Conservation (phyloP, 1,140 invertebrate species). For the Leptinotarsa defecta region DNA sequence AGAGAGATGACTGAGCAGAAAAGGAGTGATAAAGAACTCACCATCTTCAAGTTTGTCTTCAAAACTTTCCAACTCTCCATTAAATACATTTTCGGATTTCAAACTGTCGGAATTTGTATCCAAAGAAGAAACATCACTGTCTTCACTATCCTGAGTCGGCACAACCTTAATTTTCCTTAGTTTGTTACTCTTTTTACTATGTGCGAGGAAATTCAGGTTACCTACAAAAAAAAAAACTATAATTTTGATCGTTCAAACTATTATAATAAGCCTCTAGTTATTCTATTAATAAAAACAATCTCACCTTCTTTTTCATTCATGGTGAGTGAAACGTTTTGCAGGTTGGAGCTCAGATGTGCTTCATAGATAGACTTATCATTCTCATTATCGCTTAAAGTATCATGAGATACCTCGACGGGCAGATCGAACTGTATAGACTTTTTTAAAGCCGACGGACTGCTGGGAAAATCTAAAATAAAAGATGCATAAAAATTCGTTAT, state of each 20-base stretch:
- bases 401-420: conserved; percentile 44
- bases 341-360: conserved; percentile 55
- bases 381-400: conserved; percentile 51
- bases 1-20: background rate
- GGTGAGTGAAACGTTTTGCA: conserved; percentile 54
- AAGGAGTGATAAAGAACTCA: conserved; percentile 13
- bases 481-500: too few species aligned
- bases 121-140: conserved; percentile 52
- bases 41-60: conserved; percentile 42
- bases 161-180: conserved; percentile 52
- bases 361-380: conserved; percentile 56
- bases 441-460: conserved; percentile 51
- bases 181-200: conserved; percentile 54
- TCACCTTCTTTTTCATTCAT: conserved; percentile 56
- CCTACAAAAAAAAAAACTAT: conserved; percentile 39
- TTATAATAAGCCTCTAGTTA: background rate
- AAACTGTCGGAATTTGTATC: conserved; percentile 53
- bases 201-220: conserved; percentile 54
- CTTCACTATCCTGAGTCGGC: conserved; percentile 40
- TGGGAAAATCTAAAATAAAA: conserved; percentile 47
- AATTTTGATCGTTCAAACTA: background rate
- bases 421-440: conserved; percentile 50
- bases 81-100: conserved; percentile 55
- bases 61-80: conserved; percentile 36
- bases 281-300: background rate